Evolutionary conservation across 1,140 invertebrate genomes (phyloP), one percentile per base, ranked within the genome.

Genomic region (Berghia stephanieae): DNA sequence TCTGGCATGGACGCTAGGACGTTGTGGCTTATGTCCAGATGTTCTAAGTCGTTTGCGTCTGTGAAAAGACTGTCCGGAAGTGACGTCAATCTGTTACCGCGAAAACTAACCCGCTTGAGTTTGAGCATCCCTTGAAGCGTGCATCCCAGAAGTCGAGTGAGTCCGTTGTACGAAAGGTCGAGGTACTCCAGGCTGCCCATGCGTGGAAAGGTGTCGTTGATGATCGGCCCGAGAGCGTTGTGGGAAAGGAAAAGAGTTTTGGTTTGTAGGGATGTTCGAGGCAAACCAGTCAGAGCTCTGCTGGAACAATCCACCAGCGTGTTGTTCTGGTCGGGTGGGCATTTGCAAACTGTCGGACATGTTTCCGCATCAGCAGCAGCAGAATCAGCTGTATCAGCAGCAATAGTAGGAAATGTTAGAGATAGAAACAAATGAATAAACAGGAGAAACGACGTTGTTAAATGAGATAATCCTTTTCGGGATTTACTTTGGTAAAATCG

Each of bases 1-100:
- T 84, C 78, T 0, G 85, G 84, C 36, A 88, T 27, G 4, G 44
- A 46, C 6, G 71, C 70, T 68, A 87, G 78, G 36, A 77, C 42
- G 63, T 86, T 86, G 74, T 82, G 44, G 69, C 81, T 83, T 5
- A 86, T 70, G 57, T 85, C 83, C n/a, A 86, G 76, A 10, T 76
- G 16, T 43, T 84, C 78, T 44, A 86, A 43, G 21, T 77, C 27
- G 31, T 36, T 67, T 27, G 78, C 75, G 63, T 81, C 80, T 13
- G 76, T 49, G 78, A 86, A 86, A 13, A 82, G 69, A 31, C 74
- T 49, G 42, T 82, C 75, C 16, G 83, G 78, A 16, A 88, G 68
- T 0, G 31, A 73, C 27, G 70, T 66, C 13, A 88, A 78, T 16
- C 68, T 69, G 75, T 88, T 88, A 13, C 78, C 52, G 13, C 74